A percentile compares a stretch with the other conserved stretches of the same genome.
These are phyloP conservation scores for Gastracanthus pulcherrimus DNA, from an alignment of 2,888 invertebrate species.

Conservation along the genomic window DNA sequence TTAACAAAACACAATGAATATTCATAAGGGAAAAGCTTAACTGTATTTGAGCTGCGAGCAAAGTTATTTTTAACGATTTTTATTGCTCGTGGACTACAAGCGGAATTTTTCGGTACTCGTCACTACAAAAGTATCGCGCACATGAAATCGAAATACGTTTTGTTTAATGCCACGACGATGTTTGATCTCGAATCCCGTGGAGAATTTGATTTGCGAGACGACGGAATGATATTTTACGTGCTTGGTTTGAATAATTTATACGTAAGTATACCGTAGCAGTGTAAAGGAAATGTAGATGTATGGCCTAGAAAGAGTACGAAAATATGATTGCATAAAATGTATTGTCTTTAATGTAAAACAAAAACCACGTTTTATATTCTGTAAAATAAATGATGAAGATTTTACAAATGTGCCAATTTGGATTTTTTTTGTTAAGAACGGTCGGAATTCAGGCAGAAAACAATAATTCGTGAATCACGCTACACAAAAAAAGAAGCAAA, in stretches of 20 bases:
- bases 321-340: too few relatives aligned
- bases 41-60: not conserved
- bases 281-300: not conserved
- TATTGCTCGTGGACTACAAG: not conserved
- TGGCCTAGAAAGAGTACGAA: not conserved
- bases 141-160: not conserved
- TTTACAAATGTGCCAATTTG: too few relatives aligned
- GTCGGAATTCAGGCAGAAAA: too few relatives aligned
- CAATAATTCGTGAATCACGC: not conserved
- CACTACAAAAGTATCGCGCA: not conserved
- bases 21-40: not conserved
- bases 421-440: too few relatives aligned
- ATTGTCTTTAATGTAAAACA: too few relatives aligned
- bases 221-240: constrained; percentile 32
- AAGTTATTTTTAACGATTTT: not conserved
- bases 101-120: not conserved
- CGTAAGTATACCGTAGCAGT: not conserved
- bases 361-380: too few relatives aligned
- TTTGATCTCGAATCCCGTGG: not conserved
- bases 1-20: constrained; percentile 19
- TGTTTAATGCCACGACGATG: not conserved
- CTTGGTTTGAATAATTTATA: constrained; percentile 28
- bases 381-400: not conserved
- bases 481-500: not conserved
- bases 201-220: constrained; percentile 20